Conservation (phyloP, 2,797 vertebrate genomes). For the Notamacropus eugenii region DNA sequence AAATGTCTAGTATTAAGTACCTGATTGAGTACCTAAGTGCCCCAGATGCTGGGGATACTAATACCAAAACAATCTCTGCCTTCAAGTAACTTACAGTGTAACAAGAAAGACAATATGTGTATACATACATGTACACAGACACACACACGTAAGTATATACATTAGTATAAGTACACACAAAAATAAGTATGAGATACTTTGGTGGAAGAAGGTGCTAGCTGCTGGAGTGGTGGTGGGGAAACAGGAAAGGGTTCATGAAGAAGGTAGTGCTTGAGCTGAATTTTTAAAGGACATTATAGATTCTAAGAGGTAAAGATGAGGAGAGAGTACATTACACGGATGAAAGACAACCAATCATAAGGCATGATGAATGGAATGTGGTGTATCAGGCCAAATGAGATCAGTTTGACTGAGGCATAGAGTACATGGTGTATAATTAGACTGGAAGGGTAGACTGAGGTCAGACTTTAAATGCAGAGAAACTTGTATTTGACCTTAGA, state of each 20-base stretch:
- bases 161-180: too few relatives aligned
- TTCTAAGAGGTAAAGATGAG: background rate
- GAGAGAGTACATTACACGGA: background rate
- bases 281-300: background rate
- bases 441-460: background rate
- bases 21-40: background rate
- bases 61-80: background rate
- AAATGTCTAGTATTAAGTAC: background rate
- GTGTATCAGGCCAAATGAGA: background rate
- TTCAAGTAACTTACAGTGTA: background rate
- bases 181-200: background rate
- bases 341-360: background rate
- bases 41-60: background rate
- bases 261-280: background rate
- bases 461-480: background rate
- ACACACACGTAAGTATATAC: background rate
- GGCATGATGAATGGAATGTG: background rate
- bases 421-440: background rate
- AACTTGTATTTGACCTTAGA: background rate
- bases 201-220: background rate
- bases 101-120: background rate
- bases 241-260: background rate
- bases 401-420: background rate
- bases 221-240: background rate
- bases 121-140: background rate